Conservation (phyloP, 2,113 vertebrate genomes). For the Hemicordylus capensis region DNA sequence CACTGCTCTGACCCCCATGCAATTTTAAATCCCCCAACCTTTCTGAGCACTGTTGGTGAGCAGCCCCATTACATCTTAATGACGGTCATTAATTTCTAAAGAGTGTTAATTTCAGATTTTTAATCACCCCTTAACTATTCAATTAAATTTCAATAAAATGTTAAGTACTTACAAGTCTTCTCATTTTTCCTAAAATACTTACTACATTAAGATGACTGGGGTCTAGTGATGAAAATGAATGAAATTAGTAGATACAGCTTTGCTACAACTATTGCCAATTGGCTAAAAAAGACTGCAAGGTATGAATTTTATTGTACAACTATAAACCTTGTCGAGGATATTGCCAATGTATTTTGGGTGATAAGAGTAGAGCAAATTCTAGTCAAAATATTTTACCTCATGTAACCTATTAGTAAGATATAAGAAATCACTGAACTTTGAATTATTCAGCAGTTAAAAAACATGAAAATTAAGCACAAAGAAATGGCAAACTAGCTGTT, state of each 20-base stretch:
- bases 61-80: conserved; percentile 95
- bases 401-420: conserved; percentile 27
- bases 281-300: conserved; percentile 56
- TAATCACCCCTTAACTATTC: conserved; percentile 93
- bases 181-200: conserved; percentile 90
- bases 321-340: conserved; percentile 42
- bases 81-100: conserved; percentile 92
- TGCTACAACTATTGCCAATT: conserved; percentile 62
- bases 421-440: conserved; percentile 30
- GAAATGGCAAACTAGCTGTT: conserved; percentile 3
- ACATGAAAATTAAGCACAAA: conserved; percentile 12
- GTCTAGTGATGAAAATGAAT: conserved; percentile 79
- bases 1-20: conserved; percentile 87
- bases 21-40: conserved; percentile 90
- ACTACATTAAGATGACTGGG: conserved; percentile 82
- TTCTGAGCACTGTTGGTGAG: conserved; percentile 85
- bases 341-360: conserved; percentile 22
- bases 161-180: conserved; percentile 89
- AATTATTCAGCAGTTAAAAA: conserved; percentile 14
- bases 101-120: conserved; percentile 96
- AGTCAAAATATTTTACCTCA: conserved; percentile 20
- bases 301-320: conserved; percentile 41
- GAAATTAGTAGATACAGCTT: conserved; percentile 73
- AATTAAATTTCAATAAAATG: conserved; percentile 95
- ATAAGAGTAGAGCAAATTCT: background rate